Conservation (phyloP, 2,113 vertebrate species). For the Glaucidium brasilianum region DNA sequence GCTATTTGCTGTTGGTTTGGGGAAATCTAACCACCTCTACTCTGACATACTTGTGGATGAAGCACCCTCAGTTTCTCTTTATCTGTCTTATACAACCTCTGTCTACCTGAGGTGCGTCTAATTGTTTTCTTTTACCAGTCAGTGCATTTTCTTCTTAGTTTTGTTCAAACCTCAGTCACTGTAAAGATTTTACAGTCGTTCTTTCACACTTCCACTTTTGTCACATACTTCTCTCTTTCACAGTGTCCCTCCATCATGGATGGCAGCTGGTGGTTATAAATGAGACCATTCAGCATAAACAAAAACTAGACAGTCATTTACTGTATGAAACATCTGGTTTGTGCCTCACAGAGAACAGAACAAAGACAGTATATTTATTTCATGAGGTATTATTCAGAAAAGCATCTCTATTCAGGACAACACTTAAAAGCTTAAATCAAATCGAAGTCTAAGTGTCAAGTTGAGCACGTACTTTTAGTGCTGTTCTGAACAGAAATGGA, state of each 20-base stretch:
- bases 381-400: not conserved
- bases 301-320: not conserved
- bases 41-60: not conserved
- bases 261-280: constrained; percentile 48
- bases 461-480: not conserved
- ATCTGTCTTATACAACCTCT: not conserved
- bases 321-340: constrained; percentile 25
- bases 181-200: not conserved
- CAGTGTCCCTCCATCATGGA: not conserved
- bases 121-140: not conserved
- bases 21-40: not conserved
- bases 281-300: not conserved
- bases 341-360: not conserved
- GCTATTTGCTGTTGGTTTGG: not conserved
- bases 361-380: not conserved
- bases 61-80: not conserved
- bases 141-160: not conserved
- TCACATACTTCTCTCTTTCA: not conserved
- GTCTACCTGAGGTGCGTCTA: not conserved
- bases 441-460: not conserved
- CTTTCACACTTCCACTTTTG: not conserved
- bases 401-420: not conserved
- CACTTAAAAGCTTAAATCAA: constrained; percentile 5
- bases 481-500: not conserved
- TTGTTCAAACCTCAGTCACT: not conserved